Conservation (phyloP, 2,888 invertebrate genomes). For the Entomobrya proxima region DNA sequence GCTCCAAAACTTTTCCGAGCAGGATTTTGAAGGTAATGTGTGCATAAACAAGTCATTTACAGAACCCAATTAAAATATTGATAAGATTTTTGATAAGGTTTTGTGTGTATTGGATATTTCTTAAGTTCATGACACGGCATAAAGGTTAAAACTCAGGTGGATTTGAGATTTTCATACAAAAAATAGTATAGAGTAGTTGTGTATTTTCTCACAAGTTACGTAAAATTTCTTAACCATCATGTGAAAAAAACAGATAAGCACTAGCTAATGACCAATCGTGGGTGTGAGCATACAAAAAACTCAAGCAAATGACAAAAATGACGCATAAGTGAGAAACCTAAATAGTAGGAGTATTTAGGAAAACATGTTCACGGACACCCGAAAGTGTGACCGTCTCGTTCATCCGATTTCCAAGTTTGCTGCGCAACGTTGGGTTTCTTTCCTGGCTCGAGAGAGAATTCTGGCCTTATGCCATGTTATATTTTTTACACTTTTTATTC, state of each 20-base stretch:
- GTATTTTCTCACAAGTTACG: no score
- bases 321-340: neutral
- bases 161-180: no score
- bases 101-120: neutral
- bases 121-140: neutral
- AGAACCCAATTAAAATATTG: neutral
- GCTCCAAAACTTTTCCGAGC: slow-evolving; percentile 88
- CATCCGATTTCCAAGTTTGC: neutral
- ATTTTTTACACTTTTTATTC: no score
- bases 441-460: no score
- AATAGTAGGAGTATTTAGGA: slow-evolving; percentile 1
- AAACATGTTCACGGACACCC: neutral
- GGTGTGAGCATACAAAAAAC: neutral
- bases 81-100: no score
- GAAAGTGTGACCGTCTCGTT: slow-evolving; percentile 14
- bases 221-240: no score
- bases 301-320: neutral
- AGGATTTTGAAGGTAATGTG: slow-evolving; percentile 89
- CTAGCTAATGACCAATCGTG: no score
- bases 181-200: no score
- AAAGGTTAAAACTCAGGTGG: neutral
- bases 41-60: neutral
- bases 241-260: no score
- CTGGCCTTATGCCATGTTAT: no score
- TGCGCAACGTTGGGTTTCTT: neutral